Evolutionary conservation across 2,888 invertebrate genomes (phyloP).

Genomic region (Periphyllus acericola): DNA sequence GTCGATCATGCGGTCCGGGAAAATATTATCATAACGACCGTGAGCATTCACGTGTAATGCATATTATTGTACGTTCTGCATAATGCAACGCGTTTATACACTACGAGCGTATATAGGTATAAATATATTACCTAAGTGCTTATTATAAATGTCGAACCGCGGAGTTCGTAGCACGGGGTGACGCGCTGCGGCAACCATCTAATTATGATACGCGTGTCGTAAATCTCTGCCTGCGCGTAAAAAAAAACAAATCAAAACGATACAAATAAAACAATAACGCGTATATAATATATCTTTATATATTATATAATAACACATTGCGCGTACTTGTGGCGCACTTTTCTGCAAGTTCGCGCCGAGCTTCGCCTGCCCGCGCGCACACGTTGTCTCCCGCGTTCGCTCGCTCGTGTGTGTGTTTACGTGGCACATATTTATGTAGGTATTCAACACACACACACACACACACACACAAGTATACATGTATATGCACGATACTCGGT

Average conservation of each 20-base stretch:
- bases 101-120: neutral
- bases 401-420: neutral
- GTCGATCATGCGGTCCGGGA: neutral
- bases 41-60: too few species aligned
- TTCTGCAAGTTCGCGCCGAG: constrained; percentile 23
- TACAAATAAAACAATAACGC: constrained; percentile 34
- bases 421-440: constrained; percentile 2
- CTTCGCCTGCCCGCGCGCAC: neutral
- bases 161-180: neutral
- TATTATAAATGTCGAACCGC: too few species aligned
- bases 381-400: neutral
- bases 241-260: constrained; percentile 47
- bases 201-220: constrained; percentile 1
- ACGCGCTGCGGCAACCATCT: neutral
- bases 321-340: neutral
- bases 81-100: too few species aligned
- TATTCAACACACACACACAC: too few species aligned
- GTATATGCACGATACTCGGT: constrained; percentile 17
- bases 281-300: neutral
- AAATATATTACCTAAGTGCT: too few species aligned
- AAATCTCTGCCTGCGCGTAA: constrained; percentile 3
- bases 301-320: neutral
- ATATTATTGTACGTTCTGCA: too few species aligned
- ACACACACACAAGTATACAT: neutral
- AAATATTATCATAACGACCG: neutral